These are phyloP conservation scores for Zoanthus sociatus DNA, from an alignment of 92 coral and sea anemone species.

Conservation along the genomic window DNA sequence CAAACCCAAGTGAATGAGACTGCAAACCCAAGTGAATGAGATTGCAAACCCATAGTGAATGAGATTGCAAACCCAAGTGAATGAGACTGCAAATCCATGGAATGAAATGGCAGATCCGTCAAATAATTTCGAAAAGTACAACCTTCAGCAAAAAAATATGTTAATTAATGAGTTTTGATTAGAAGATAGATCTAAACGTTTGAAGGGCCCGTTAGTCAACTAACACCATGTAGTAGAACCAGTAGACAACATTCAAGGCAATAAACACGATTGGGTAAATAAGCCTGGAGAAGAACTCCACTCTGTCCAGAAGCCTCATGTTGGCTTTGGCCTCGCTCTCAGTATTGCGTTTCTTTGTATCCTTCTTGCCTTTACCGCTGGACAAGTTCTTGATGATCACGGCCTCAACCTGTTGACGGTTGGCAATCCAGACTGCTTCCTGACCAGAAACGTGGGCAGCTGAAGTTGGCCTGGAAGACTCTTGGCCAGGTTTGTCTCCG, in stretches of 20 bases:
- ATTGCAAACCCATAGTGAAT: too few species aligned
- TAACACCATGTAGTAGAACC: slow-evolving; percentile 69
- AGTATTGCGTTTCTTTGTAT: background rate
- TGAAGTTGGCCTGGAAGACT: slow-evolving; percentile 31
- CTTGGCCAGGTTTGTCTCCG: slow-evolving; percentile 59
- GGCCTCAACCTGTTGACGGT: slow-evolving; percentile 85
- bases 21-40: too few species aligned
- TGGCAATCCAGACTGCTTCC: slow-evolving; percentile 93
- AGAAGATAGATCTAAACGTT: background rate
- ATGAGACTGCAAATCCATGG: too few species aligned
- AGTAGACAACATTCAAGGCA: slow-evolving; percentile 77
- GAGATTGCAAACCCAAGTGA: too few species aligned
- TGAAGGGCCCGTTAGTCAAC: slow-evolving; percentile 4
- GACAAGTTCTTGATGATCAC: slow-evolving; percentile 72
- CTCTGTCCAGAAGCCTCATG: slow-evolving; percentile 73
- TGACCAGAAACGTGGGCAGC: slow-evolving; percentile 70
- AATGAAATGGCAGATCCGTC: too few species aligned
- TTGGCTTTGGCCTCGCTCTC: slow-evolving; percentile 47
- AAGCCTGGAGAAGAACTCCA: slow-evolving; percentile 80
- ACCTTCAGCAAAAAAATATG: background rate
- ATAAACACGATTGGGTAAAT: slow-evolving; percentile 80
- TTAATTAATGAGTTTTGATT: background rate
- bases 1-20: too few species aligned
- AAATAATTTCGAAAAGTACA: too few species aligned
- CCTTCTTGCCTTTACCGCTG: slow-evolving; percentile 47